phyloP scores from a whole-genome alignment of 2,888 invertebrate genomes.

The Apodemia hepburni region DNA sequence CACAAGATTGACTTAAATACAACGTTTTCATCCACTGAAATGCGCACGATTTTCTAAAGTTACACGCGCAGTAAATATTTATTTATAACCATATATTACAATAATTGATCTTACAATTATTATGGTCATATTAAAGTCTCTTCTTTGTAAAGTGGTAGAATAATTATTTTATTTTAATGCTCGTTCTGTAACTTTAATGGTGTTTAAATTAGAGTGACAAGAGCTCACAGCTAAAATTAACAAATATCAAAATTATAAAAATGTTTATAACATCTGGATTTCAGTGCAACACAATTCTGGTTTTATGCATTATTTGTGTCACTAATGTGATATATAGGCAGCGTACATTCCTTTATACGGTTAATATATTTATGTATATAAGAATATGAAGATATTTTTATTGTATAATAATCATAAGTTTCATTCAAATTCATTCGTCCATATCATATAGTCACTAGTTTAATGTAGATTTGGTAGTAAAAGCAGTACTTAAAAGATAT shows the following conservation, averaged over 20 bases:
- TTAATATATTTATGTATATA: slow-evolving; percentile 28
- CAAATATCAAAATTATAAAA: background rate
- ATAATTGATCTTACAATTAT: too few relatives aligned
- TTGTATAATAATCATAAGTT: slow-evolving; percentile 34
- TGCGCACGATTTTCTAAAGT: background rate
- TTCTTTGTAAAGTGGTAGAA: background rate
- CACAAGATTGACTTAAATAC: background rate
- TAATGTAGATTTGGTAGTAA: slow-evolving; percentile 45
- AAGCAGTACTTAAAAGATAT: slow-evolving; percentile 68
- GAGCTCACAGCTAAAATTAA: background rate
- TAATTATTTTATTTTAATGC: background rate
- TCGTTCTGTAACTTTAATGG: background rate
- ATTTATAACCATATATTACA: too few relatives aligned
- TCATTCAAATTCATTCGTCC: slow-evolving; percentile 59
- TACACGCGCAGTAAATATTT: background rate
- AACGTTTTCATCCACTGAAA: background rate
- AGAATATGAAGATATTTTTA: slow-evolving; percentile 47
- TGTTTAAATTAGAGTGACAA: background rate
- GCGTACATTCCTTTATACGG: slow-evolving; percentile 12
- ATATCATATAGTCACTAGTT: slow-evolving; percentile 71
- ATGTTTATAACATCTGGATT: slow-evolving; percentile 7
- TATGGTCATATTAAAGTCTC: background rate
- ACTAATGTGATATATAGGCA: background rate
- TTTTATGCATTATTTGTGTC: background rate
- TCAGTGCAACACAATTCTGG: background rate